phyloP scores from a whole-genome alignment of 2,797 vertebrate species.

The Pempheris klunzingeri region DNA sequence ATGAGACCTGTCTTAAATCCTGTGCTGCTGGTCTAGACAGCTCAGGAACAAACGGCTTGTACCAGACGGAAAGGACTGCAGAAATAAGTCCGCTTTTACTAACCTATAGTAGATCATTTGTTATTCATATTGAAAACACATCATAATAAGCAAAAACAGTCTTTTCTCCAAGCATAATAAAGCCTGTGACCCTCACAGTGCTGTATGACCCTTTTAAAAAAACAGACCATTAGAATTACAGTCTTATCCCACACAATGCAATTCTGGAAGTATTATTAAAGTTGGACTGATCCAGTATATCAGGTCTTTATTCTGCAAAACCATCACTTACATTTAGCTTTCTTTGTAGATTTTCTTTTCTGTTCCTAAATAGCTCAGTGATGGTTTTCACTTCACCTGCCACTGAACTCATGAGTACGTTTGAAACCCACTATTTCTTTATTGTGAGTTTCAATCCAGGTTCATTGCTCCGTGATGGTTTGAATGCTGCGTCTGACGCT shows the following conservation, averaged over 20 bases:
- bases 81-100: not conserved
- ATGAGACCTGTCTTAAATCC: not conserved
- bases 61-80: constrained; percentile 6
- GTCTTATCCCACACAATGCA: not conserved
- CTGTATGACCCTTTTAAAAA: not conserved
- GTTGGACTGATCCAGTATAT: not conserved
- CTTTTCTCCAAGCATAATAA: not conserved
- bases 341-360: no score
- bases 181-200: not conserved
- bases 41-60: not conserved
- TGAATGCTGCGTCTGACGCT: not conserved
- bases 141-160: not conserved
- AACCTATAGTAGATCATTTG: constrained; percentile 1
- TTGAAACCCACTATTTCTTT: not conserved
- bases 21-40: not conserved
- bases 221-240: not conserved
- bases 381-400: not conserved
- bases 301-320: not conserved
- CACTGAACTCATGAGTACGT: not conserved
- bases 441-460: not conserved
- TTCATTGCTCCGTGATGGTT: not conserved
- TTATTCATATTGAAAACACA: constrained; percentile 24
- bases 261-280: not conserved
- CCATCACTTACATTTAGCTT: no score
- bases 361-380: not conserved